phyloP scores from a whole-genome alignment of 1,140 invertebrate genomes.

The Plectrocnemia conspersa region DNA sequence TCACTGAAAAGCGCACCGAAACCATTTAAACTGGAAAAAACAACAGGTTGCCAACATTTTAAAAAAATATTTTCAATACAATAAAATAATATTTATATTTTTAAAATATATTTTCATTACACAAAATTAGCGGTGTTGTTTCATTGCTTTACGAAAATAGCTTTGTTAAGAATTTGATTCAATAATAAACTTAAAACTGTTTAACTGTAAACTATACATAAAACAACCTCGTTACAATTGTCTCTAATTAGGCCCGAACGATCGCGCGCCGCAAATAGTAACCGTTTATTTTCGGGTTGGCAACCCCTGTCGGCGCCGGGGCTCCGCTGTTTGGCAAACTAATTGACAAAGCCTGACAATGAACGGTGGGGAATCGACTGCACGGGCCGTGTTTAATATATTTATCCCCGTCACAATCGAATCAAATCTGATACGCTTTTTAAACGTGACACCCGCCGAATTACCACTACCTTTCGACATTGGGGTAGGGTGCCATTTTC shows the following conservation, averaged over 20 bases:
- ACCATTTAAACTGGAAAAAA: constrained; percentile 7
- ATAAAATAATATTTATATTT: not conserved
- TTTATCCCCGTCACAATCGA: constrained; percentile 18
- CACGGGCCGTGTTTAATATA: constrained; percentile 23
- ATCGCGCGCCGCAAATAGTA: not conserved
- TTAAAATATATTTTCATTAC: constrained; percentile 1
- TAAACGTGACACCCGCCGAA: constrained; percentile 3
- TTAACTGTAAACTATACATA: constrained; percentile 4
- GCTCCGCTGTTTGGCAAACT: constrained; percentile 25
- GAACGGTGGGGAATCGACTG: constrained; percentile 12
- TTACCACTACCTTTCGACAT: too few relatives aligned
- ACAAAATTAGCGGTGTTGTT: not conserved
- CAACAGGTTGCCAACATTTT: not conserved
- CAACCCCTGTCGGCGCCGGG: constrained; percentile 5
- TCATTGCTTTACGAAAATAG: constrained; percentile 8
- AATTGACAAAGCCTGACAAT: constrained; percentile 27
- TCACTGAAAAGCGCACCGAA: not conserved
- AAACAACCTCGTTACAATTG: too few relatives aligned
- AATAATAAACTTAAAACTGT: not conserved
- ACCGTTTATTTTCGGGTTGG: constrained; percentile 1
- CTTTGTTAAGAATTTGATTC: not conserved
- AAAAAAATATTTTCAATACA: not conserved
- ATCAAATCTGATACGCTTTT: constrained; percentile 10
- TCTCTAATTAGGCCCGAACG: too few relatives aligned
- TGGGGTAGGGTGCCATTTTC: too few relatives aligned